Evolutionary conservation across 2,113 vertebrate genomes (phyloP).

Genomic region (Zosterops borbonicus): DNA sequence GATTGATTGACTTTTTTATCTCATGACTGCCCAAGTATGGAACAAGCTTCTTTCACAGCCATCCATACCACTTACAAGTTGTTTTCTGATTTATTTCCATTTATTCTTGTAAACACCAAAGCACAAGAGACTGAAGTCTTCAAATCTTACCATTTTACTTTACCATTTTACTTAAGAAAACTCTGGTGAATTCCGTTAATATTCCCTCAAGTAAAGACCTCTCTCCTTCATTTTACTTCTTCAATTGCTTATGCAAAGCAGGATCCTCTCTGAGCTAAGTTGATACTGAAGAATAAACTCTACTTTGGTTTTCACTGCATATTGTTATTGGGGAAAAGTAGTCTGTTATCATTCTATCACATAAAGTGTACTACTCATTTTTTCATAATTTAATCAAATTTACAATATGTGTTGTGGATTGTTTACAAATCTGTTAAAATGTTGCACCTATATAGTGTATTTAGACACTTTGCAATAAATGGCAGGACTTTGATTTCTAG

Average conservation of each 20-base stretch:
- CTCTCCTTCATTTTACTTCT: not conserved
- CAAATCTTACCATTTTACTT: not conserved
- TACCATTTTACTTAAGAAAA: not conserved
- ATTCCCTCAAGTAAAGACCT: not conserved
- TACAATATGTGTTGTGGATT: not conserved
- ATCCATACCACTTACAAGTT: not conserved
- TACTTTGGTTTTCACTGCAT: not conserved
- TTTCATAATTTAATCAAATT: not conserved
- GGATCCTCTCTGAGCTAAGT: not conserved
- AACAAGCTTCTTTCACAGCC: slow-evolving; percentile 16
- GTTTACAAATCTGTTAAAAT: not conserved
- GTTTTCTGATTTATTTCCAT: not conserved
- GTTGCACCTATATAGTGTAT: not conserved
- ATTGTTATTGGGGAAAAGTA: not conserved
- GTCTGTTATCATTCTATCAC: not conserved
- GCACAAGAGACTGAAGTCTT: not conserved
- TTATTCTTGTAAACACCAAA: slow-evolving; percentile 17
- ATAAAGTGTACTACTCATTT: not conserved
- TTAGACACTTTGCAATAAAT: not conserved
- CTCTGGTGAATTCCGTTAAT: not conserved
- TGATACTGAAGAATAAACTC: not conserved
- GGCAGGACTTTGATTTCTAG: not conserved
- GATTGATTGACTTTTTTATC: slow-evolving; percentile 28
- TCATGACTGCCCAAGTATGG: slow-evolving; percentile 38
- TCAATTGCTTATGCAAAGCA: not conserved